These are phyloP conservation scores for Petrophora chlorosata DNA, from an alignment of 2,888 invertebrate species.

Conservation along the genomic window DNA sequence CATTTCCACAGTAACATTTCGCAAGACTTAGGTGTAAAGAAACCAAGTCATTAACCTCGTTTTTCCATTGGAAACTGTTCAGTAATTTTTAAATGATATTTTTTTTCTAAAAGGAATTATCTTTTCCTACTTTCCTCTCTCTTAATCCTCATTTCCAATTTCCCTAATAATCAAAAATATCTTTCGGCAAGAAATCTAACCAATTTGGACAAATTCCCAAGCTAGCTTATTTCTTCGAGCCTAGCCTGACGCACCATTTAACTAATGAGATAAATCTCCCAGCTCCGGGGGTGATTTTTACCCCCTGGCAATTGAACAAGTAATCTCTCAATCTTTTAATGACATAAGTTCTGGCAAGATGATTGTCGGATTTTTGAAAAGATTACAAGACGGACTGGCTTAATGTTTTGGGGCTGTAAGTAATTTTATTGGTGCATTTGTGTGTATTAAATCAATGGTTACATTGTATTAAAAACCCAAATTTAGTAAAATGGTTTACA, in stretches of 20 bases:
- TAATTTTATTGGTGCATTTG: neutral
- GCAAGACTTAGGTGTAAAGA: too few relatives aligned
- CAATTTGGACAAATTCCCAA: slow-evolving; percentile 35
- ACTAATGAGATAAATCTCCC: slow-evolving; percentile 80
- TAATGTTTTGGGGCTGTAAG: neutral
- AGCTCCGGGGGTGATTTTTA: slow-evolving; percentile 61
- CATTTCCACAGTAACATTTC: too few relatives aligned
- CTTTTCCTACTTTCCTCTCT: too few relatives aligned
- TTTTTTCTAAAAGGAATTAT: too few relatives aligned
- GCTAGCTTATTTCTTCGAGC: slow-evolving; percentile 50
- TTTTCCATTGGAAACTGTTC: too few relatives aligned
- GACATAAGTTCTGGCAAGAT: slow-evolving; percentile 67
- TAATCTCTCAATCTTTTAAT: slow-evolving; percentile 82
- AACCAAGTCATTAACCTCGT: too few relatives aligned
- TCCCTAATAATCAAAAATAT: slow-evolving; percentile 21
- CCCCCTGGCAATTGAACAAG: slow-evolving; percentile 67
- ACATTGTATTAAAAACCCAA: too few relatives aligned
- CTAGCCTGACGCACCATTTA: slow-evolving; percentile 72
- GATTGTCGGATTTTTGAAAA: slow-evolving; percentile 51
- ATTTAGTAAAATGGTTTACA: neutral
- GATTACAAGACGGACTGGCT: slow-evolving; percentile 21
- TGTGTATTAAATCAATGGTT: neutral
- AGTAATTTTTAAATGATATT: too few relatives aligned
- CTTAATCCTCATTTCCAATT: slow-evolving; percentile 20
- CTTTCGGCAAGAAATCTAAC: slow-evolving; percentile 20